These are phyloP conservation scores for Fundulus diaphanus DNA, from an alignment of 2,797 vertebrate species.

Conservation along the genomic window DNA sequence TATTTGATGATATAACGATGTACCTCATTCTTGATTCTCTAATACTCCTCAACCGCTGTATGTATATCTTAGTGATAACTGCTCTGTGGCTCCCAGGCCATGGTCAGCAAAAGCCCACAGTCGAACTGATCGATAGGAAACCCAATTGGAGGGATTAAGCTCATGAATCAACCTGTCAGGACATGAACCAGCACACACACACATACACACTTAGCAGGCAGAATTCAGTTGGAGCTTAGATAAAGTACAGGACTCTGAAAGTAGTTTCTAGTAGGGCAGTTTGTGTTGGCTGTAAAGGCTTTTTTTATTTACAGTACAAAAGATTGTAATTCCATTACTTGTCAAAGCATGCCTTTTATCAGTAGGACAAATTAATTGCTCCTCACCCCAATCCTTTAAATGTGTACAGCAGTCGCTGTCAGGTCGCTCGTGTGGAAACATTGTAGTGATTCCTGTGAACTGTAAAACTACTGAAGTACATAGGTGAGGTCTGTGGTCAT, in stretches of 20 bases:
- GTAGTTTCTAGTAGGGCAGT: slow-evolving; percentile 9
- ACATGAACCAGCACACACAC: slow-evolving; percentile 37
- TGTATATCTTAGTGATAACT: slow-evolving; percentile 51
- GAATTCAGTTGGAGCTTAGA: not conserved
- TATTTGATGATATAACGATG: too few relatives aligned
- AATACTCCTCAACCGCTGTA: slow-evolving; percentile 6
- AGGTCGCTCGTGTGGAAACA: not conserved
- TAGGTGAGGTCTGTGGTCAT: not conserved
- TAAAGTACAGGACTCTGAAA: slow-evolving; percentile 1
- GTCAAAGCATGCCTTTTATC: slow-evolving; percentile 13
- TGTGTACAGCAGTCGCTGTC: not conserved
- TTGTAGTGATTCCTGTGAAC: not conserved
- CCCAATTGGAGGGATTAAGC: slow-evolving; percentile 61
- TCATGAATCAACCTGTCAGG: slow-evolving; percentile 75
- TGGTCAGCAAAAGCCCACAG: slow-evolving; percentile 44
- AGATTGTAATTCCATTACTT: slow-evolving; percentile 2
- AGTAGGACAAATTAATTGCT: not conserved
- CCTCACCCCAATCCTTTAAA: not conserved
- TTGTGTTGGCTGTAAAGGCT: not conserved
- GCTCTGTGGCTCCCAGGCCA: slow-evolving; percentile 46
- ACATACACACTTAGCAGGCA: slow-evolving; percentile 9
- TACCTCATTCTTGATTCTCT: not conserved
- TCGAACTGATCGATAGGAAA: slow-evolving; percentile 68
- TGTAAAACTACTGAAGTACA: not conserved
- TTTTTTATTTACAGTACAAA: slow-evolving; percentile 17